Percentiles rank a stretch among this genome's conserved stretches.
Conservation (phyloP, 1,140 invertebrate genomes). For the Harpegnathos saltator region DNA sequence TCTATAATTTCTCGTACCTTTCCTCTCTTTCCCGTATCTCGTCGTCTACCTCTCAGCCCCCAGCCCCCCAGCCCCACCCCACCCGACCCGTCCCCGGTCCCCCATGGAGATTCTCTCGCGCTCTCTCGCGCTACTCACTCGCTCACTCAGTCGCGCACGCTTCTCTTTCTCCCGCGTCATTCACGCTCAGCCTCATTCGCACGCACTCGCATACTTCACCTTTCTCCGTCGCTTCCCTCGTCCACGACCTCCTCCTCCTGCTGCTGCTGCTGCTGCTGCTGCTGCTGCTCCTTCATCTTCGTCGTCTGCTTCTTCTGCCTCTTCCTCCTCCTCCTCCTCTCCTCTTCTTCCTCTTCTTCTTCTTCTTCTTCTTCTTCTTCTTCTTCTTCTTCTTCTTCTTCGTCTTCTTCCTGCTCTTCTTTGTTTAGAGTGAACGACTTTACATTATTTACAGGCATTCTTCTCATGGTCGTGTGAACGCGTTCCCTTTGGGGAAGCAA, state of each 20-base stretch:
- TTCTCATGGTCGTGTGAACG: constrained; percentile 74
- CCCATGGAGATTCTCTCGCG: background rate
- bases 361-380: constrained; percentile 41
- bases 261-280: no score
- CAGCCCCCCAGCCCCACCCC: background rate
- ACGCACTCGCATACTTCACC: constrained; percentile 55
- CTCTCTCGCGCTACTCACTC: background rate
- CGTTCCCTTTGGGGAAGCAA: constrained; percentile 52
- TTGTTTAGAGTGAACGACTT: constrained; percentile 70
- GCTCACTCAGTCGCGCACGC: constrained; percentile 31
- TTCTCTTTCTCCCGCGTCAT: constrained; percentile 26
- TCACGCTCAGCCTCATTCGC: constrained; percentile 50
- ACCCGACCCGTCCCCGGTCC: background rate
- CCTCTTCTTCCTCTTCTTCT: constrained; percentile 33
- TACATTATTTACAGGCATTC: constrained; percentile 80
- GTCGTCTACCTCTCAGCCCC: constrained; percentile 45
- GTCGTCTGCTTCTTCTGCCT: no score
- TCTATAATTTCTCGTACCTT: constrained; percentile 66
- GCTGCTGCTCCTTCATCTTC: no score
- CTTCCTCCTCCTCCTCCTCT: no score
- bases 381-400: constrained; percentile 25
- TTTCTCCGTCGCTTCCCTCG: constrained; percentile 41
- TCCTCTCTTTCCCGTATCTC: constrained; percentile 37
- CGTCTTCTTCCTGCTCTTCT: constrained; percentile 49
- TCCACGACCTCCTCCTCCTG: no score